Percentiles rank a stretch among this genome's conserved stretches.
These are phyloP conservation scores for Oreamnos americanus DNA, from an alignment of 2,113 vertebrate genomes.

Conservation along the genomic window DNA sequence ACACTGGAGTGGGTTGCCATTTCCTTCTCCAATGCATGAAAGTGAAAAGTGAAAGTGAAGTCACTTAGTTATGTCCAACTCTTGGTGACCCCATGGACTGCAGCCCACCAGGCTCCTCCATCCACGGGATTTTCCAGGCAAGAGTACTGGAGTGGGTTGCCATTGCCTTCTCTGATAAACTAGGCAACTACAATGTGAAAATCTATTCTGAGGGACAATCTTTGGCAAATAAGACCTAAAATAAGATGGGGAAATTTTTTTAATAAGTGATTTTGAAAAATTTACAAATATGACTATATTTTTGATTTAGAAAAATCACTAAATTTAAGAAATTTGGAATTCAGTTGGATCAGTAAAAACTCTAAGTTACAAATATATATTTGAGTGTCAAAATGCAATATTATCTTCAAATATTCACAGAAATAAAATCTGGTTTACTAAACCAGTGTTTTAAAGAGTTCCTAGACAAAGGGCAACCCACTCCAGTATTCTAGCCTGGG, in stretches of 20 bases:
- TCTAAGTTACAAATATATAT: not conserved
- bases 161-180: too few relatives aligned
- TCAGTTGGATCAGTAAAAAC: not conserved
- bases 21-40: too few relatives aligned
- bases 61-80: too few relatives aligned
- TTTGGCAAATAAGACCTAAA: not conserved
- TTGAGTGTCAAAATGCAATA: not conserved
- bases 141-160: too few relatives aligned
- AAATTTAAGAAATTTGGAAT: not conserved
- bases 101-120: too few relatives aligned
- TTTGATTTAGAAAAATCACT: not conserved
- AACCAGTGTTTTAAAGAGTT: not conserved
- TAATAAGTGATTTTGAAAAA: not conserved
- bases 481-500: not conserved
- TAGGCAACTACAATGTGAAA: not conserved
- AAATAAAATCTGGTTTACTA: not conserved
- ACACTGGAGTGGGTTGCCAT: too few relatives aligned
- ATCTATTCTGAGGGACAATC: not conserved
- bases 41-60: too few relatives aligned
- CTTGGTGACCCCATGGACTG: too few relatives aligned
- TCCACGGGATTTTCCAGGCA: too few relatives aligned
- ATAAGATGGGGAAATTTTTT: not conserved
- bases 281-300: not conserved
- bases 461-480: not conserved
- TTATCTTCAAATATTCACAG: not conserved